These are phyloP conservation scores for Nomada lathburiana DNA, from an alignment of 2,888 invertebrate species.

Conservation along the genomic window DNA sequence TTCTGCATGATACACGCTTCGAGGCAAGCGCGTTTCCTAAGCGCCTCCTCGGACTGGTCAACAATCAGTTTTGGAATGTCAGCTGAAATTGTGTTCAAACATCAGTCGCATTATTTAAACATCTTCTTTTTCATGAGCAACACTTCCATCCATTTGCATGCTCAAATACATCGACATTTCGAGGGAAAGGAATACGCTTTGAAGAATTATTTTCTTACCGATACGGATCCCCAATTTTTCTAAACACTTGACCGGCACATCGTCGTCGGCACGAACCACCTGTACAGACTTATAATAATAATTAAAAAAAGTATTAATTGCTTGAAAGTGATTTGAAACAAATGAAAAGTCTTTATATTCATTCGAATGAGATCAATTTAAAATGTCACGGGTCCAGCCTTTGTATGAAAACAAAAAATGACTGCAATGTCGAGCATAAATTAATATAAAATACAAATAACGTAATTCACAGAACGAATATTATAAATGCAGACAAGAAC, in stretches of 20 bases:
- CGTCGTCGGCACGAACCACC: constrained; percentile 5
- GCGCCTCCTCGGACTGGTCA: background rate
- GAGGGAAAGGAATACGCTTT: background rate
- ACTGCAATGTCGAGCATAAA: too few relatives aligned
- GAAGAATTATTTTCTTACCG: background rate
- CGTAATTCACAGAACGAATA: too few relatives aligned
- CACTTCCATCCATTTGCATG: too few relatives aligned
- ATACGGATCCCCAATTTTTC: background rate
- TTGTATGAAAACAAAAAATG: too few relatives aligned
- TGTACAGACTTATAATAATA: background rate
- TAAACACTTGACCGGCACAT: background rate
- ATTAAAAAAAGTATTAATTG: too few relatives aligned
- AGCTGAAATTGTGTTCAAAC: background rate
- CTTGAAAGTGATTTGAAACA: background rate
- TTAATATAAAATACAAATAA: too few relatives aligned
- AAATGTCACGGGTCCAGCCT: too few relatives aligned
- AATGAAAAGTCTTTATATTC: background rate
- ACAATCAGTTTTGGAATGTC: background rate
- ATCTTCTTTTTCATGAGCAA: background rate
- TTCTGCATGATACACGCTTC: constrained; percentile 22
- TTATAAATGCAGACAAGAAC: background rate
- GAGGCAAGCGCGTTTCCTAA: constrained; percentile 16
- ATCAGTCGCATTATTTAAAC: background rate
- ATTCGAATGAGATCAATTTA: background rate
- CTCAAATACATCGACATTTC: background rate